phyloP scores from a whole-genome alignment of 2,113 vertebrate species.

The Pachypanchax playfairii region DNA sequence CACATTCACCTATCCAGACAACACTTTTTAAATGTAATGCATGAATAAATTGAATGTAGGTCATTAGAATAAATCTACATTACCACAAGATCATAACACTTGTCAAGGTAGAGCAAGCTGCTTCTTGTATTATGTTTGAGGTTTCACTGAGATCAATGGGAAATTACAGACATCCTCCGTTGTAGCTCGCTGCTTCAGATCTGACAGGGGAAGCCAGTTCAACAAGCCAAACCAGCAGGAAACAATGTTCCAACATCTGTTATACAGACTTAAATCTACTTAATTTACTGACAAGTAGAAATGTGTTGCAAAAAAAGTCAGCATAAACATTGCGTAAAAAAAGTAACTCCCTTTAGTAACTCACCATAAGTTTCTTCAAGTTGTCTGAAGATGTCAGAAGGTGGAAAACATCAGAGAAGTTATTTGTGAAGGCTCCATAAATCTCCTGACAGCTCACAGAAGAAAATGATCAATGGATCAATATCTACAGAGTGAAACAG shows the following conservation, averaged over 20 bases:
- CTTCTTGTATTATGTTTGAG: background rate
- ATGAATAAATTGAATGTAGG: too few relatives aligned
- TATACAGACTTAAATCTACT: too few relatives aligned
- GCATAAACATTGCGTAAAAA: background rate
- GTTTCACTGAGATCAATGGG: slow-evolving; percentile 12
- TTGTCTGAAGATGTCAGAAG: background rate
- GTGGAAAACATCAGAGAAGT: background rate
- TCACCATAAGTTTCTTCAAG: slow-evolving; percentile 47
- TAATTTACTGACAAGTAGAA: too few relatives aligned
- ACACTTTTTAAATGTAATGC: too few relatives aligned
- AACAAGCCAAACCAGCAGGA: slow-evolving; percentile 7
- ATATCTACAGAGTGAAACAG: background rate
- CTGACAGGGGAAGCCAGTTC: slow-evolving; percentile 2
- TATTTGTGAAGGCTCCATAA: background rate
- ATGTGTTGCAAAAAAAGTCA: background rate
- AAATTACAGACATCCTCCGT: slow-evolving; percentile 46
- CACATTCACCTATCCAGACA: too few relatives aligned
- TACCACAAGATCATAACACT: background rate
- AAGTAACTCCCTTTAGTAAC: slow-evolving; percentile 5
- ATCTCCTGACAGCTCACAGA: background rate
- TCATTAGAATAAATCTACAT: background rate
- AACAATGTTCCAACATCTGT: background rate
- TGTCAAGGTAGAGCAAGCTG: slow-evolving; percentile 5
- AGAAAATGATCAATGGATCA: background rate
- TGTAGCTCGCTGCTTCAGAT: slow-evolving; percentile 49